Conservation (phyloP, 2,797 vertebrate genomes). For the Schizothorax lantsangensis region DNA sequence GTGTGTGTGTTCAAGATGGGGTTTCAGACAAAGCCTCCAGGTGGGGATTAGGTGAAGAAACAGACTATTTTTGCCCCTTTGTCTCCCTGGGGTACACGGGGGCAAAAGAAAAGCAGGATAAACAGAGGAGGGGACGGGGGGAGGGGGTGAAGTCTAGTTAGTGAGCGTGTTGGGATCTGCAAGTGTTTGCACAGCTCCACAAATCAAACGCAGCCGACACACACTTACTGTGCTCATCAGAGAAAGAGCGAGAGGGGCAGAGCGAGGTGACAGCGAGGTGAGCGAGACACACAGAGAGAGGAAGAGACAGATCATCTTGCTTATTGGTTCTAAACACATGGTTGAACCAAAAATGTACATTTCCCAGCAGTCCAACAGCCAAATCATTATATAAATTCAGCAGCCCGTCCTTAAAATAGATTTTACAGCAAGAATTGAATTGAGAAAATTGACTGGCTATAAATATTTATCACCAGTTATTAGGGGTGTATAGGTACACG, state of each 20-base stretch:
- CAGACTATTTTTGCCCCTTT: slow-evolving; percentile 41
- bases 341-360: slow-evolving; percentile 2
- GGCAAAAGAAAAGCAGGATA: slow-evolving; percentile 38
- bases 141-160: slow-evolving; percentile 19
- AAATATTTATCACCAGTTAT: not conserved
- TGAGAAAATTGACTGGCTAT: not conserved
- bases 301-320: not conserved
- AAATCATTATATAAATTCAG: not conserved
- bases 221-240: slow-evolving; percentile 11
- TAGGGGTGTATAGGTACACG: too few species aligned
- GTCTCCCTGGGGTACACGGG: not conserved
- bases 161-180: slow-evolving; percentile 43
- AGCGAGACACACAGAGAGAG: not conserved
- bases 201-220: slow-evolving; percentile 32
- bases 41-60: slow-evolving; percentile 56
- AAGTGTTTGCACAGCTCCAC: slow-evolving; percentile 57
- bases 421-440: not conserved
- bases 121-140: slow-evolving; percentile 1
- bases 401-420: not conserved
- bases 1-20: slow-evolving; percentile 1
- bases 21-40: slow-evolving; percentile 47
- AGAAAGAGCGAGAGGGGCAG: not conserved
- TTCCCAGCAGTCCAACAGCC: not conserved
- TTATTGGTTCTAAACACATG: not conserved
- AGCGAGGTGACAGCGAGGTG: not conserved